These are phyloP conservation scores for Euschistus heros DNA, from an alignment of 1,140 invertebrate species.

Conservation along the genomic window DNA sequence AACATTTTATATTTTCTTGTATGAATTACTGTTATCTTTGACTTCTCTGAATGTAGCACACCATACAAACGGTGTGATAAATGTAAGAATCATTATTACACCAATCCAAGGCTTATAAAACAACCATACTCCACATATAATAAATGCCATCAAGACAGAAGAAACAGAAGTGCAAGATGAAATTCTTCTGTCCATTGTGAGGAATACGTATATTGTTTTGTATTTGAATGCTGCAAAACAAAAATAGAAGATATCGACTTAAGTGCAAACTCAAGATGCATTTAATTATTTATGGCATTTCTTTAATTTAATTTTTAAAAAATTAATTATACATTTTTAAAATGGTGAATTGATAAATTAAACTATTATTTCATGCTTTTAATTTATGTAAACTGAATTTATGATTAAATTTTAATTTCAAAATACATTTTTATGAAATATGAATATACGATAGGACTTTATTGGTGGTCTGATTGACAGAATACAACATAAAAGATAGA, in stretches of 20 bases:
- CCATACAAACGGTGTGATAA: slow-evolving; percentile 6
- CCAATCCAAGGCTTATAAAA: slow-evolving; percentile 21
- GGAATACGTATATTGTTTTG: slow-evolving; percentile 13
- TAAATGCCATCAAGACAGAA: slow-evolving; percentile 1
- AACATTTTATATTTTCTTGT: neutral
- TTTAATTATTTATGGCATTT: too few species aligned
- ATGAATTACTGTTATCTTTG: neutral
- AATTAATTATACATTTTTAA: too few species aligned
- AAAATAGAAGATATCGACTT: neutral
- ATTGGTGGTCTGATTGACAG: too few species aligned
- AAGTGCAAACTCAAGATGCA: too few species aligned
- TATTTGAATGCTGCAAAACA: slow-evolving; percentile 7
- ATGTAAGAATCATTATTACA: slow-evolving; percentile 5
- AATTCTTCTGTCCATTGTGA: slow-evolving; percentile 20
- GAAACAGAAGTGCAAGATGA: slow-evolving; percentile 19
- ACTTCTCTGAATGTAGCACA: slow-evolving; percentile 6
- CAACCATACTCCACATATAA: slow-evolving; percentile 19
- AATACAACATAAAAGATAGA: too few species aligned
- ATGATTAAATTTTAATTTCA: too few species aligned
- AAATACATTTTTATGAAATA: too few species aligned
- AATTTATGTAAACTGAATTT: too few species aligned
- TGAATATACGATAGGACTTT: too few species aligned
- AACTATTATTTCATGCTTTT: neutral
- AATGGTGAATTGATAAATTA: too few species aligned
- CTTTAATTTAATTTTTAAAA: neutral